Conservation (phyloP, 2,797 vertebrate species). For the Melopsittacus undulatus region DNA sequence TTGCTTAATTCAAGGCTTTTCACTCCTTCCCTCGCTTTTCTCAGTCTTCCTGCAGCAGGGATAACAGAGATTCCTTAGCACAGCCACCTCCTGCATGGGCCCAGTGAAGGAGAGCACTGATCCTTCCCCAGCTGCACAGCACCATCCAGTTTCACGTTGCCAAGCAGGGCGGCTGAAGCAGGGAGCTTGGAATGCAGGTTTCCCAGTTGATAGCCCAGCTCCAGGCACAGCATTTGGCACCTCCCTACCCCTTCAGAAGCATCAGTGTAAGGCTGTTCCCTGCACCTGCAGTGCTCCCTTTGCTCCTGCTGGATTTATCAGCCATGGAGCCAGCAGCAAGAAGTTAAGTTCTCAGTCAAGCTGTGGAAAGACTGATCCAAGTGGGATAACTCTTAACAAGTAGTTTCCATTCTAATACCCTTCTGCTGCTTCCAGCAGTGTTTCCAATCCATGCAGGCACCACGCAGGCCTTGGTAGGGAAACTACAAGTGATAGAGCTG, state of each 20-base stretch:
- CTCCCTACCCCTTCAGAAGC: background rate
- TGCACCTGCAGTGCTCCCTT: background rate
- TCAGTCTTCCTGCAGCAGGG: background rate
- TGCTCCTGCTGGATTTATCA: accelerated
- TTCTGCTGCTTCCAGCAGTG: background rate
- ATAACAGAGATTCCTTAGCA: background rate
- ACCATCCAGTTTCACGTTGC: background rate
- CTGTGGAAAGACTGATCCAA: background rate
- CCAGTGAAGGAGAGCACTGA: background rate
- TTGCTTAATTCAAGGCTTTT: background rate
- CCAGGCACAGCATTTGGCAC: background rate
- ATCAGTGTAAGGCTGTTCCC: background rate
- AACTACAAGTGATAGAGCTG: accelerated
- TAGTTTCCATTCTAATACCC: background rate
- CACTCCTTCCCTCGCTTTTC: background rate
- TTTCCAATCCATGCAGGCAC: background rate
- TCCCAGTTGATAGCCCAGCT: background rate
- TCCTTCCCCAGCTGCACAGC: background rate
- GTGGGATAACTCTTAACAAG: background rate
- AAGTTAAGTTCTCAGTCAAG: background rate
- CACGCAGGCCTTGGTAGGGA: background rate
- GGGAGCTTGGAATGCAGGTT: background rate
- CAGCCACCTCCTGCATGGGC: background rate
- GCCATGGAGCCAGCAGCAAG: background rate
- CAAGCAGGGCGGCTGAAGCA: background rate